Conservation (phyloP, 2,888 invertebrate species). For the Chironomus riparius region DNA sequence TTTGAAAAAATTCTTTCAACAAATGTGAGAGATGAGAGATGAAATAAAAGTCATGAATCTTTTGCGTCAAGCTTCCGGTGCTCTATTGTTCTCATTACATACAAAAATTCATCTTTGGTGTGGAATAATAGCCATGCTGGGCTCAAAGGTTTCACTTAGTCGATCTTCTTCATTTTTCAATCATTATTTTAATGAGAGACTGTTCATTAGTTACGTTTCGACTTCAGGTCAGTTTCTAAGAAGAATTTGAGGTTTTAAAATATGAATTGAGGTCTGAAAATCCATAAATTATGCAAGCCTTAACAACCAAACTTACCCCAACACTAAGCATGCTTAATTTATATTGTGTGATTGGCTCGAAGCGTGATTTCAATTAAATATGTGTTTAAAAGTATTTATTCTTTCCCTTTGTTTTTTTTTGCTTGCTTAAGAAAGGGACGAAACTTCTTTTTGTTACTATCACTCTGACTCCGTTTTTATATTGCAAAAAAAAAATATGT, state of each 20-base stretch:
- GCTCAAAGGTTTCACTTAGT: not conserved
- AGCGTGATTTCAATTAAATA: slow-evolving; percentile 4
- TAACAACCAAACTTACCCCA: no score
- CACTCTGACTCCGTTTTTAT: not conserved
- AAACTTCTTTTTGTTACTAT: not conserved
- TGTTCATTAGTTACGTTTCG: no score
- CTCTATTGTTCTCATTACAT: not conserved
- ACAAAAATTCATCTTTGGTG: not conserved
- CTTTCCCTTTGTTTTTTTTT: not conserved
- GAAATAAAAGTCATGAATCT: not conserved
- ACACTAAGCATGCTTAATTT: not conserved
- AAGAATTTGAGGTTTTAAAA: no score
- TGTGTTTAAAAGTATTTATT: not conserved
- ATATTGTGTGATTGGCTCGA: not conserved
- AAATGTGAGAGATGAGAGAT: no score
- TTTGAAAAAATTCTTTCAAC: not conserved
- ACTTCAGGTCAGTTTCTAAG: no score
- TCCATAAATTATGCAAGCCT: no score
- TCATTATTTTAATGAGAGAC: no score
- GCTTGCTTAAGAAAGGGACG: not conserved
- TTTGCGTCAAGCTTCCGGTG: slow-evolving; percentile 6
- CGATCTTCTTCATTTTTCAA: not conserved
- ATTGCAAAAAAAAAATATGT: not conserved
- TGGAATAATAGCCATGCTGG: not conserved
- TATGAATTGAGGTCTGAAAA: no score